Conservation (phyloP, 1,140 invertebrate species). For the Pseudoatta argentina region DNA sequence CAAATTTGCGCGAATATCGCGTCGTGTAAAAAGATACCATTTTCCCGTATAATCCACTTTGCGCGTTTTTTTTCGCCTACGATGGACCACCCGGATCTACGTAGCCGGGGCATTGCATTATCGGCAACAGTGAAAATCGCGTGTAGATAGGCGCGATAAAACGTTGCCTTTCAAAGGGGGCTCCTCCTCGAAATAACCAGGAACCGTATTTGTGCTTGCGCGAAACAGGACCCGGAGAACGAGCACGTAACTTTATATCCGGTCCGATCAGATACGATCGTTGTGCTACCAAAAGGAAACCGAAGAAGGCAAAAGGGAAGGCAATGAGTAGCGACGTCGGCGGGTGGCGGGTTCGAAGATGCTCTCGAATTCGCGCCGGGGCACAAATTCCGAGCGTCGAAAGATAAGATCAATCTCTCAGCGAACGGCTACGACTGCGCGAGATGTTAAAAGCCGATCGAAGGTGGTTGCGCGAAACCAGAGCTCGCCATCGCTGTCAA, state of each 20-base stretch:
- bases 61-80: slow-evolving; percentile 55
- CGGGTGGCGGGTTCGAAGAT: not conserved
- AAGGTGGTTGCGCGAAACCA: slow-evolving; percentile 74
- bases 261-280: slow-evolving; percentile 72
- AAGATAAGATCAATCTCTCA: slow-evolving; percentile 62
- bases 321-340: not conserved
- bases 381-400: slow-evolving; percentile 44
- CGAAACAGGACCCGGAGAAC: slow-evolving; percentile 32
- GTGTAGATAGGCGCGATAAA: slow-evolving; percentile 57
- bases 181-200: slow-evolving; percentile 65
- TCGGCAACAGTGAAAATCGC: slow-evolving; percentile 61
- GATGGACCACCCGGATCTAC: slow-evolving; percentile 43
- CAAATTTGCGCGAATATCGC: slow-evolving; percentile 61
- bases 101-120: slow-evolving; percentile 59
- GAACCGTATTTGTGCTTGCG: slow-evolving; percentile 34
- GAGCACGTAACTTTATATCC: slow-evolving; percentile 76
- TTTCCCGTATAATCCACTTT: slow-evolving; percentile 58
- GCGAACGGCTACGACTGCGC: slow-evolving; percentile 1
- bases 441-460: slow-evolving; percentile 35
- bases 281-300: slow-evolving; percentile 17
- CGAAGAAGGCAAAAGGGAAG: slow-evolving; percentile 32
- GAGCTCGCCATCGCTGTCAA: slow-evolving; percentile 78
- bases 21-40: slow-evolving; percentile 63
- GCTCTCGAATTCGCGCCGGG: slow-evolving; percentile 43
- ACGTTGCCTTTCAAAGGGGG: slow-evolving; percentile 43